phyloP scores from a whole-genome alignment of 2,797 vertebrate species.

The Silurus lanzhouensis region DNA sequence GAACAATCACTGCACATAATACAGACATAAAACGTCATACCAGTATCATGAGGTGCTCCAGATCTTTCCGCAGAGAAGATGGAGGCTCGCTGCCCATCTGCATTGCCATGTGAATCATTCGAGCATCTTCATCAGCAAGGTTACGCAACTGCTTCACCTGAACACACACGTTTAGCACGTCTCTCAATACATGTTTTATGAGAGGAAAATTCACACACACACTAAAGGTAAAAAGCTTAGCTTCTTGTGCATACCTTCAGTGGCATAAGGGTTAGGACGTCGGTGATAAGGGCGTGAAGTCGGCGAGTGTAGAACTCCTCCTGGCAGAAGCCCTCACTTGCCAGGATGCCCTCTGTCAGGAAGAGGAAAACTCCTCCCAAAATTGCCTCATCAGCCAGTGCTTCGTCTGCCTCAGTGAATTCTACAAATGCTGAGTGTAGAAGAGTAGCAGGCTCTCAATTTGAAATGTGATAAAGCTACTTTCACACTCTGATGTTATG shows the following conservation, averaged over 20 bases:
- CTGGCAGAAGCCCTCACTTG: constrained; percentile 85
- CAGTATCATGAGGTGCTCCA: constrained; percentile 93
- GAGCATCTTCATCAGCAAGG: constrained; percentile 94
- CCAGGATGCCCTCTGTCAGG: constrained; percentile 89
- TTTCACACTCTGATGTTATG: not conserved
- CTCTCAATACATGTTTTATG: not conserved
- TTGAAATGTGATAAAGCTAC: not conserved
- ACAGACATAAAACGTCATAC: constrained; percentile 67
- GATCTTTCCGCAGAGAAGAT: constrained; percentile 84
- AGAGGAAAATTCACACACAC: not conserved
- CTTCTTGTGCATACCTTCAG: constrained; percentile 83
- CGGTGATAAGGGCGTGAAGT: constrained; percentile 90
- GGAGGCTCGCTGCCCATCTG: constrained; percentile 96
- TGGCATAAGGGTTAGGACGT: constrained; percentile 97
- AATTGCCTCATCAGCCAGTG: constrained; percentile 88
- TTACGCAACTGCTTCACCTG: constrained; percentile 97
- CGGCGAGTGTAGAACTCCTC: constrained; percentile 96
- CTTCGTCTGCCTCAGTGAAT: constrained; percentile 95
- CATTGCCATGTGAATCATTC: constrained; percentile 93
- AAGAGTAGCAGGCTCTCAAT: not conserved
- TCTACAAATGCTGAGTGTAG: constrained; percentile 83
- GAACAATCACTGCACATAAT: not conserved
- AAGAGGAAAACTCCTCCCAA: constrained; percentile 91
- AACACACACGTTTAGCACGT: constrained; percentile 22
- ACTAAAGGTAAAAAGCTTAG: not conserved